phyloP scores from a whole-genome alignment of 2,888 invertebrate species.

The Leucoma salicis region DNA sequence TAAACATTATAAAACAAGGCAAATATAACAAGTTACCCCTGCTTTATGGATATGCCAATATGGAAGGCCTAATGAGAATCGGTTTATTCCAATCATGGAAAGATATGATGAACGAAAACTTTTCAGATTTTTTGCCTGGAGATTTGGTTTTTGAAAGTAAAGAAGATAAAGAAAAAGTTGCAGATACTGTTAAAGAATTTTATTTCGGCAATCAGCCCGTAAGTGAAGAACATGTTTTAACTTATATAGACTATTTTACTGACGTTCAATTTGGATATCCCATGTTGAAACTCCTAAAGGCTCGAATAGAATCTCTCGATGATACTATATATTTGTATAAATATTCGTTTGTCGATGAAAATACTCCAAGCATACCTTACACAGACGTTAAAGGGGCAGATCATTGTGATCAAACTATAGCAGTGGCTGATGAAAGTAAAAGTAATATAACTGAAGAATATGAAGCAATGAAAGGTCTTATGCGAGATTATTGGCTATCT shows the following conservation, averaged over 20 bases:
- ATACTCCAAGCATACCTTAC: constrained; percentile 58
- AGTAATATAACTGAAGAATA: constrained; percentile 21
- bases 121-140: constrained; percentile 63
- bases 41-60: constrained; percentile 63
- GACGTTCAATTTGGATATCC: constrained; percentile 71
- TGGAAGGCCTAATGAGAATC: constrained; percentile 70
- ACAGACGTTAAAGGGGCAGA: constrained; percentile 69
- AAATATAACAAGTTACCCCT: constrained; percentile 52
- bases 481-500: constrained; percentile 32
- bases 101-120: constrained; percentile 63
- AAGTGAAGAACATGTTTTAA: constrained; percentile 45
- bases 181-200: constrained; percentile 46
- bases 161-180: constrained; percentile 41
- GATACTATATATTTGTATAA: constrained; percentile 61
- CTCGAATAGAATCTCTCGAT: constrained; percentile 47
- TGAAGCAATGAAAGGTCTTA: constrained; percentile 20
- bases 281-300: constrained; percentile 62
- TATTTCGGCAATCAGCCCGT: constrained; percentile 62
- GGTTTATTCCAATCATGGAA: constrained; percentile 60
- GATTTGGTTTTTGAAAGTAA: constrained; percentile 54
- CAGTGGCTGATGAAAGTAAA: constrained; percentile 22
- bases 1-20: constrained; percentile 54
- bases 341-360: constrained; percentile 62
- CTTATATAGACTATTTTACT: constrained; percentile 66
- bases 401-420: constrained; percentile 66